Percentiles rank a stretch among this genome's conserved stretches.
Conservation (phyloP, 2,888 invertebrate genomes). For the Koerneria pararmatus region DNA sequence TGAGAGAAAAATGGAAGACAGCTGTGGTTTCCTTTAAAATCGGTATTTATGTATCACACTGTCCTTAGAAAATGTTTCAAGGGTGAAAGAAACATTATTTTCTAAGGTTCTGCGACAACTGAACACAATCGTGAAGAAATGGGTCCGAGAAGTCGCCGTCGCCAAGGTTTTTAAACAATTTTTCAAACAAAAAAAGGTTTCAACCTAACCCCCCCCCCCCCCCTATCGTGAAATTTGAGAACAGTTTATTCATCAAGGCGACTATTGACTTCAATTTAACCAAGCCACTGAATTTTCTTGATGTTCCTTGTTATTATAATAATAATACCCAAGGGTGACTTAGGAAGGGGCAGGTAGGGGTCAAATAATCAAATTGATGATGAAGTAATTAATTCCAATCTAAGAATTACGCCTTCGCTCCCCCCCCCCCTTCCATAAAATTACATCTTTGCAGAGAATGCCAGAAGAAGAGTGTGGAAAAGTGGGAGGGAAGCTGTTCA, state of each 20-base stretch:
- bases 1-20: no score
- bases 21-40: no score
- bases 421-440: not conserved
- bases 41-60: no score
- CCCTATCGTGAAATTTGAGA: no score
- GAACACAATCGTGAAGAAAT: slow-evolving; percentile 83
- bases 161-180: slow-evolving; percentile 61
- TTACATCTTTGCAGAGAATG: slow-evolving; percentile 70
- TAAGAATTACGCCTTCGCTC: not conserved
- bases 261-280: no score
- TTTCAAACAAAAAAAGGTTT: slow-evolving; percentile 8
- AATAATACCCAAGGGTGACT: no score
- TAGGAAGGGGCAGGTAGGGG: no score
- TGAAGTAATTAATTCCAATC: not conserved
- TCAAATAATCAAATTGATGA: not conserved
- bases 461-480: slow-evolving; percentile 80
- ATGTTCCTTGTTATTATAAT: no score
- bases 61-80: no score
- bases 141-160: slow-evolving; percentile 85
- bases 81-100: not conserved
- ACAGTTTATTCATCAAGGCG: no score
- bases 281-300: no score
- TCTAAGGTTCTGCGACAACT: slow-evolving; percentile 69
- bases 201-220: slow-evolving; percentile 28
- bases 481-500: slow-evolving; percentile 95